These are phyloP conservation scores for Tragelaphus buxtoni DNA, from an alignment of 2,113 vertebrate genomes.

Conservation along the genomic window DNA sequence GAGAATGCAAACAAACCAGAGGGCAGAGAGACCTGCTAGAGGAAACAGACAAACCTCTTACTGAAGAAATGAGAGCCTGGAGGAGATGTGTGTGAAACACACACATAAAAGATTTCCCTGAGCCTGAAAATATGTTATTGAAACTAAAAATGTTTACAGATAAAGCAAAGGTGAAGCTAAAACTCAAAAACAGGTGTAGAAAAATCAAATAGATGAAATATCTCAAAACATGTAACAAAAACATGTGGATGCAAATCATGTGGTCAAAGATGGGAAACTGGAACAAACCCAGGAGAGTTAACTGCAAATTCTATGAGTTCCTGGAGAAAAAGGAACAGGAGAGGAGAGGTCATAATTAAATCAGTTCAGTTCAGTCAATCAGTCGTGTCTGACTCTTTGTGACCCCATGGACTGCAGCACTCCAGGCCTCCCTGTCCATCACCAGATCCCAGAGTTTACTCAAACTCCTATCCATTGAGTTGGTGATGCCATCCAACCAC, in stretches of 20 bases:
- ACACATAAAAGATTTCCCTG: background rate
- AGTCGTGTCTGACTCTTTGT: background rate
- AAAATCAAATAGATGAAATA: constrained; percentile 5
- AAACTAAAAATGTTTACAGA: background rate
- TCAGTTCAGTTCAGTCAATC: background rate
- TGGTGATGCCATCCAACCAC: background rate
- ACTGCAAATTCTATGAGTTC: background rate
- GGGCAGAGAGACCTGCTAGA: background rate
- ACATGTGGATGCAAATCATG: constrained; percentile 49
- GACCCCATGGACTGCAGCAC: background rate
- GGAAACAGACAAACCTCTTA: background rate
- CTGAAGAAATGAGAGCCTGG: background rate
- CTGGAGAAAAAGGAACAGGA: background rate
- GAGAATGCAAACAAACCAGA: background rate
- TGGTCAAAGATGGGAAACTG: constrained; percentile 29
- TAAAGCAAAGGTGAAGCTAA: constrained; percentile 2
- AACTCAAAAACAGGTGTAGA: background rate
- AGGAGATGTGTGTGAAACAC: background rate
- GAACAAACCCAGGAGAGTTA: background rate
- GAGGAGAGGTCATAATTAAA: background rate
- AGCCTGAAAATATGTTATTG: background rate
- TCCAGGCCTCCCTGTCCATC: background rate
- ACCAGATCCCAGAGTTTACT: background rate
- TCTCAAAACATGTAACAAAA: constrained; percentile 43
- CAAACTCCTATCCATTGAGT: background rate